A percentile compares a stretch with the other conserved stretches of the same genome.
Evolutionary conservation across 1,140 invertebrate species (phyloP).

Genomic region (Pogonus chalceus): DNA sequence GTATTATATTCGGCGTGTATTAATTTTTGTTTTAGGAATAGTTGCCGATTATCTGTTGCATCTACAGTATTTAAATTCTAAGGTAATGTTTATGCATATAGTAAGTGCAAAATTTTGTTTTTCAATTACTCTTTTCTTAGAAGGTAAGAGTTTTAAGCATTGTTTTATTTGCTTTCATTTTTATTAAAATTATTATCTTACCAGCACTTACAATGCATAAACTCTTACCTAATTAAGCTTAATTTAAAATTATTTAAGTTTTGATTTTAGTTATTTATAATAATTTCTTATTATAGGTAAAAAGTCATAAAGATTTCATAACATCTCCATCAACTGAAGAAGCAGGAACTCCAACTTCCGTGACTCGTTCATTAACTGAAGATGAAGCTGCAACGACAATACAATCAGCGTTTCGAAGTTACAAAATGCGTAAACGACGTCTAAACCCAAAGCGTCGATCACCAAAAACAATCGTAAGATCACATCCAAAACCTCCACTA

Average conservation of each 20-base stretch:
- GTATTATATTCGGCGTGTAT: too few species aligned
- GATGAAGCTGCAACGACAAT: slow-evolving; percentile 16
- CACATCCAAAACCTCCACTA: not conserved
- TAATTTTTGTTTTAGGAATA: not conserved
- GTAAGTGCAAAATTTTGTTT: slow-evolving; percentile 19
- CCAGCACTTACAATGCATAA: slow-evolving; percentile 36
- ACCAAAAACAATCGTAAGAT: not conserved
- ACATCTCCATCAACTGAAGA: not conserved
- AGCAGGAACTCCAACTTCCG: not conserved
- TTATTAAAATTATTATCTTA: too few species aligned
- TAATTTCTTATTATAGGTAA: not conserved
- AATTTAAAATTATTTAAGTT: slow-evolving; percentile 25
- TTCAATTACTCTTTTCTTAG: not conserved
- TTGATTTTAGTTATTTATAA: not conserved
- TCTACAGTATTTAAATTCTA: not conserved
- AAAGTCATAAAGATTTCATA: not conserved
- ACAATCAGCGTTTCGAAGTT: slow-evolving; percentile 18
- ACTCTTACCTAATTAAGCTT: slow-evolving; percentile 38
- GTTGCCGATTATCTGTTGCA: not conserved
- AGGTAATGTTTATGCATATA: slow-evolving; percentile 8
- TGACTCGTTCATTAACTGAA: slow-evolving; percentile 5
- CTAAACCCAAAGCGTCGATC: not conserved
- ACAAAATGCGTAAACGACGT: slow-evolving; percentile 7
- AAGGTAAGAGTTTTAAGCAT: slow-evolving; percentile 12
- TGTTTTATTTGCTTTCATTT: not conserved